These are phyloP conservation scores for Noctilio leporinus DNA, from an alignment of 2,113 vertebrate genomes.

Conservation along the genomic window DNA sequence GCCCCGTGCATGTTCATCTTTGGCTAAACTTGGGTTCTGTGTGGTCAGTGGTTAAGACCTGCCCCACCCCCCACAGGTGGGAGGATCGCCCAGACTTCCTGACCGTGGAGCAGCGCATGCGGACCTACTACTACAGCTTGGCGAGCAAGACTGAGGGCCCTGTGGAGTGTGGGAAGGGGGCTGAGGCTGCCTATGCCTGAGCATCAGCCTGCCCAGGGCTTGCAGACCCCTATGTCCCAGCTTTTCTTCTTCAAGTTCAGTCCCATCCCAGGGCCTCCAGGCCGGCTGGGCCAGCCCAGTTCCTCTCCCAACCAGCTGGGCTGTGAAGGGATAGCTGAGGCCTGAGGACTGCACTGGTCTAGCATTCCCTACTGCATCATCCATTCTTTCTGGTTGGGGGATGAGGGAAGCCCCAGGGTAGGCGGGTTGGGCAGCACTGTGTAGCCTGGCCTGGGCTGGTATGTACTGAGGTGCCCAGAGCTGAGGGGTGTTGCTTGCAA, in stretches of 20 bases:
- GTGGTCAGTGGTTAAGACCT: neutral
- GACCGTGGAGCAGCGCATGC: constrained; percentile 89
- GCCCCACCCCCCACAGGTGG: constrained; percentile 74
- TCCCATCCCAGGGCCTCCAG: neutral
- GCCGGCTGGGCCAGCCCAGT: neutral
- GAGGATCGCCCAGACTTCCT: constrained; percentile 90
- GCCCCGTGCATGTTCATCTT: fast-evolving
- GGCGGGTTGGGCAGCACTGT: neutral
- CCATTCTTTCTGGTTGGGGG: neutral
- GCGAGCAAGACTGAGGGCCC: constrained; percentile 76
- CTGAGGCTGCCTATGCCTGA: neutral
- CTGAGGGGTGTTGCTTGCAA: neutral
- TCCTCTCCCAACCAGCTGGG: neutral
- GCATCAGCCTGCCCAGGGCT: neutral
- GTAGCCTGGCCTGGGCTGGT: neutral
- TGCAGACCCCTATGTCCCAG: neutral
- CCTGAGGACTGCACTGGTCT: neutral
- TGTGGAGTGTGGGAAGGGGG: neutral
- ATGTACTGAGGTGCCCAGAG: neutral
- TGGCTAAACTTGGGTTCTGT: neutral
- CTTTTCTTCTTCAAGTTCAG: neutral
- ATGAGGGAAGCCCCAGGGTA: too few relatives aligned
- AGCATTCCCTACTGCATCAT: fast-evolving
- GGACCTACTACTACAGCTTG: constrained; percentile 89
- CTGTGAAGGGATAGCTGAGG: neutral